A percentile compares a stretch with the other conserved stretches of the same genome.
Evolutionary conservation across 64 coral and sea anemone species (phyloP).

Genomic region (Stichodactyla helianthus): DNA sequence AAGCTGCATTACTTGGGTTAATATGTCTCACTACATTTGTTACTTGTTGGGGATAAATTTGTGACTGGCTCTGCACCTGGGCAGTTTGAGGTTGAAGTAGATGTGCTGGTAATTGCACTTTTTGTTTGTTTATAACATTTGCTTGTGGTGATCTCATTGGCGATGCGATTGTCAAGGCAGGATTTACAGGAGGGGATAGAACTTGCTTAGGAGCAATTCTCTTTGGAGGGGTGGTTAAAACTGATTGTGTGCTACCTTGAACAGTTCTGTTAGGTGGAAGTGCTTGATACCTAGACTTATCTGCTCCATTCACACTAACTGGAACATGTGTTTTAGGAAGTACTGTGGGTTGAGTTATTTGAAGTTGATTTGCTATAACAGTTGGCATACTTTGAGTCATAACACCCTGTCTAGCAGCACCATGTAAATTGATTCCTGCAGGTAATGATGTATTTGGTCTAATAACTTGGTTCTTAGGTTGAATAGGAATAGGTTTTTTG

Average conservation of each 20-base stretch:
- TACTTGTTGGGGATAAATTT: neutral
- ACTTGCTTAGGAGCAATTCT: conserved; percentile 79
- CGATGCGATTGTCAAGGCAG: conserved; percentile 12
- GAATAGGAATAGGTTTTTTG: conserved; percentile 90
- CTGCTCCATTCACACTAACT: conserved; percentile 8
- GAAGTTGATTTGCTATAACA: neutral
- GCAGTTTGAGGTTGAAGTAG: neutral
- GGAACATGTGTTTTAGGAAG: neutral
- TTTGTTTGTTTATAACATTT: conserved; percentile 10
- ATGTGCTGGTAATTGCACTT: conserved; percentile 1
- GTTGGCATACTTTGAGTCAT: neutral
- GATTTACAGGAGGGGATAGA: conserved; percentile 55
- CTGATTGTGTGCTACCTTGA: neutral
- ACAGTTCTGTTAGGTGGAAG: neutral
- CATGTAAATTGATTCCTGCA: neutral
- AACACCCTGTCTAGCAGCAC: neutral
- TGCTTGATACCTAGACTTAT: neutral
- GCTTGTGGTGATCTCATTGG: neutral
- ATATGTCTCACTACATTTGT: neutral
- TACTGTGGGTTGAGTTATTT: neutral
- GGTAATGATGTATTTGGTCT: conserved; percentile 21
- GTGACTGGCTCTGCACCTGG: neutral
- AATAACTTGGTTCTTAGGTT: conserved; percentile 72
- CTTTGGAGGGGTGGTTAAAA: conserved; percentile 59
- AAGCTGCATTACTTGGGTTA: neutral